Conservation (phyloP, 2,888 invertebrate genomes). For the Aleiodes leptofemur region DNA sequence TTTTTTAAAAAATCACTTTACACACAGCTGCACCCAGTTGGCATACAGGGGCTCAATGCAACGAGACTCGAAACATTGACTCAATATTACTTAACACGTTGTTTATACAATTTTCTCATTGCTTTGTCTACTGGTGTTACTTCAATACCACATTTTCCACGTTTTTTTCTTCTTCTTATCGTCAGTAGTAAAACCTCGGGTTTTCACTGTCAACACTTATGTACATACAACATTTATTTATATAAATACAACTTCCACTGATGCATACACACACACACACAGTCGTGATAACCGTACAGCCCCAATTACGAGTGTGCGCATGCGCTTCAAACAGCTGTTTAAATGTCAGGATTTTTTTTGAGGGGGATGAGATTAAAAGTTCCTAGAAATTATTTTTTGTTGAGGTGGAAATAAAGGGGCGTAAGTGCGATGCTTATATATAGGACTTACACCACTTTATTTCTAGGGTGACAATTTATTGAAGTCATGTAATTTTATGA, state of each 20-base stretch:
- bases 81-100: neutral
- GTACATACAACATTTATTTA: neutral
- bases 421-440: too few relatives aligned
- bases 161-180: neutral
- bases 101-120: neutral
- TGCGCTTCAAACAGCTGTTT: slow-evolving; percentile 23
- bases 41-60: neutral
- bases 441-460: too few relatives aligned
- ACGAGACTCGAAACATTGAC: slow-evolving; percentile 3
- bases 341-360: neutral
- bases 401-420: too few relatives aligned
- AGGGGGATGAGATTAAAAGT: neutral
- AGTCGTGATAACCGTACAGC: neutral
- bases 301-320: slow-evolving; percentile 11
- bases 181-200: too few relatives aligned
- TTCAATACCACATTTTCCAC: slow-evolving; percentile 6
- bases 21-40: slow-evolving; percentile 16
- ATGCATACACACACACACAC: too few relatives aligned
- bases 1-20: neutral
- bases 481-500: too few relatives aligned
- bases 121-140: neutral
- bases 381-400: too few relatives aligned
- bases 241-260: neutral
- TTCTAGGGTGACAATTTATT: too few relatives aligned
- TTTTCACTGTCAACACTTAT: slow-evolving; percentile 18